phyloP scores from a whole-genome alignment of 2,113 vertebrate genomes.

The Tautogolabrus adspersus region DNA sequence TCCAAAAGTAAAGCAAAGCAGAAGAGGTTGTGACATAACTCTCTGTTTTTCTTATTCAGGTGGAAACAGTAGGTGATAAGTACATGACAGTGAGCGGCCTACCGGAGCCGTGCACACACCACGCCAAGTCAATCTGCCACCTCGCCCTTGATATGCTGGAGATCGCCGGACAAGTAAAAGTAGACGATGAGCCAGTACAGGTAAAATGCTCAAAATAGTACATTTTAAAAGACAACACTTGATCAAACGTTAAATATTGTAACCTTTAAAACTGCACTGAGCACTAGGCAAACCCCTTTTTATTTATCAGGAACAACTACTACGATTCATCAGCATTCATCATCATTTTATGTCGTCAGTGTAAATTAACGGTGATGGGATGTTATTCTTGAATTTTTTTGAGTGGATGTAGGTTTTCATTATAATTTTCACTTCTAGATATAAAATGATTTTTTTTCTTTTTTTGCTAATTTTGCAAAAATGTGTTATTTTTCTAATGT shows the following conservation, averaged over 20 bases:
- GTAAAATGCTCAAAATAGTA: constrained; percentile 67
- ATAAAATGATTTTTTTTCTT: too few species aligned
- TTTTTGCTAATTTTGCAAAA: too few species aligned
- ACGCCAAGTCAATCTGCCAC: constrained; percentile 96
- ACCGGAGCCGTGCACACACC: constrained; percentile 96
- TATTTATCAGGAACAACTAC: not conserved
- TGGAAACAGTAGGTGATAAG: constrained; percentile 98
- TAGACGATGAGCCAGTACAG: constrained; percentile 96
- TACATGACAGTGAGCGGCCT: constrained; percentile 99
- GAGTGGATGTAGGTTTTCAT: not conserved
- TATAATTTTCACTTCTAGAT: constrained; percentile 12
- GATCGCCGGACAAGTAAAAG: constrained; percentile 97
- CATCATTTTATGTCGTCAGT: not conserved
- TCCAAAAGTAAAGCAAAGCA: constrained; percentile 20
- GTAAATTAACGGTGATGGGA: not conserved
- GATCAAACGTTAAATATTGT: not conserved
- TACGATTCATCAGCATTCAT: not conserved
- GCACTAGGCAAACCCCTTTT: not conserved
- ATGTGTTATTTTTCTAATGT: too few species aligned
- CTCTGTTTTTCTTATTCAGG: constrained; percentile 77
- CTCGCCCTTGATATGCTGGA: constrained; percentile 99
- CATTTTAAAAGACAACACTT: not conserved
- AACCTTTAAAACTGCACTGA: not conserved
- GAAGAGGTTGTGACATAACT: not conserved
- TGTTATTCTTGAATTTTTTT: not conserved